Percentiles rank a stretch among this genome's conserved stretches.
Evolutionary conservation across 1,140 invertebrate species (phyloP).

Genomic region (Achroia grisella): DNA sequence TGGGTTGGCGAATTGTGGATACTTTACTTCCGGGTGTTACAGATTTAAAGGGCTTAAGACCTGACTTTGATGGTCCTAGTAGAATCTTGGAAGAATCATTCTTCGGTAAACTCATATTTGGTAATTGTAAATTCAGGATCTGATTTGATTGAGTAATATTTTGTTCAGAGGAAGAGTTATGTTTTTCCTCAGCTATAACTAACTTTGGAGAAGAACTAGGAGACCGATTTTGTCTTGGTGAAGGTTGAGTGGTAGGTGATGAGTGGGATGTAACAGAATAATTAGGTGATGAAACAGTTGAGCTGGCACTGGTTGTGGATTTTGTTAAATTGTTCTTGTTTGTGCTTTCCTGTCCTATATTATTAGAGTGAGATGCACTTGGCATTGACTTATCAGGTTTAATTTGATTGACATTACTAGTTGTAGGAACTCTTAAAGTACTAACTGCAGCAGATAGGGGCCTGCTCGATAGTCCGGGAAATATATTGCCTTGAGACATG

Average conservation of each 20-base stretch:
- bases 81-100: slow-evolving; percentile 42
- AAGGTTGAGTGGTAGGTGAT: slow-evolving; percentile 39
- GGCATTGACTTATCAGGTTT: slow-evolving; percentile 44
- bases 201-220: slow-evolving; percentile 71
- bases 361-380: slow-evolving; percentile 20
- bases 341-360: slow-evolving; percentile 29
- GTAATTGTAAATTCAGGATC: slow-evolving; percentile 52
- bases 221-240: slow-evolving; percentile 65
- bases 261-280: slow-evolving; percentile 35
- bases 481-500: slow-evolving; percentile 38
- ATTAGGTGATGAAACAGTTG: slow-evolving; percentile 29
- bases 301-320: slow-evolving; percentile 21
- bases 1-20: slow-evolving; percentile 37
- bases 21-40: slow-evolving; percentile 41
- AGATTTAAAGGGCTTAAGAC: slow-evolving; percentile 44
- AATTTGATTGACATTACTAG: slow-evolving; percentile 39
- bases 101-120: slow-evolving; percentile 35
- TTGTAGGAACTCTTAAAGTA: slow-evolving; percentile 46
- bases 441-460: slow-evolving; percentile 25
- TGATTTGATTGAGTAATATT: slow-evolving; percentile 58
- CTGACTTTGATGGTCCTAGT: slow-evolving; percentile 47
- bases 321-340: slow-evolving; percentile 39
- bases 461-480: slow-evolving; percentile 40
- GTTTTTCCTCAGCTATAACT: slow-evolving; percentile 70
- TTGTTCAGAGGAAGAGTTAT: slow-evolving; percentile 36